Evolutionary conservation across 2,888 invertebrate species (phyloP), one percentile per base, ranked within the genome.

Genomic region (Diaprepes abbreviatus): DNA sequence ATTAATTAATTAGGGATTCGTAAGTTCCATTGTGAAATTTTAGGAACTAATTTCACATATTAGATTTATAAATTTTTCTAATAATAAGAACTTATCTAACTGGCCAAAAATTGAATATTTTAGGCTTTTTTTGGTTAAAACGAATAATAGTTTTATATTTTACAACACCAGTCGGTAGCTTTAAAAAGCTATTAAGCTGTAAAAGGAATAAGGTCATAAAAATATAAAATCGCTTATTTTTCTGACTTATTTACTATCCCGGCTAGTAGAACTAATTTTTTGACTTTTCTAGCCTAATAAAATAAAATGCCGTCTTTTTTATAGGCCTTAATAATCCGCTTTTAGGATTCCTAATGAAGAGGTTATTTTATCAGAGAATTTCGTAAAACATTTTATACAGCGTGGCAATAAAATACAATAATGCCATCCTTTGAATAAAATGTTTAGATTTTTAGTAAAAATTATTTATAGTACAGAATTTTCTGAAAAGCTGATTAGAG

Each of bases 181-280:
- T 76, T 69, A 71, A 76, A n/a, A 10, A 74, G 79, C 79, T 76
- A 79, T 78, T 77, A 76, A 74, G 78, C 76, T 75, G 77, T 79
- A 79, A 79, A 79, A 79, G 67, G 78, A 17, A 78, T 74, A 72
- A n/a, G n/a, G n/a, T 74, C 78, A 77, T 79, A 79, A 79, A 80
- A 77, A 77, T 78, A 79, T 80, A 79, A 80, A 81, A 45, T 45
- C 45, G 45, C 21, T 45, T 45, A 45, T 45, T 45, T 45, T 21
- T 21, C 43, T 45, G 45, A 45, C 45, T 45, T 21, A 45, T 45
- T 45, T 45, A 45, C 21, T 45, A 21, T 21, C 19, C 10, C n/a
- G 21, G 7, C 10, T n/a, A n/a, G 45, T 45, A 45, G 45, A 45
- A 45, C 45, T 45, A 45, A 45, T 45, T 21, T 40, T 45, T 45